Conservation (phyloP, 2,797 vertebrate genomes). For the Menidia menidia region DNA sequence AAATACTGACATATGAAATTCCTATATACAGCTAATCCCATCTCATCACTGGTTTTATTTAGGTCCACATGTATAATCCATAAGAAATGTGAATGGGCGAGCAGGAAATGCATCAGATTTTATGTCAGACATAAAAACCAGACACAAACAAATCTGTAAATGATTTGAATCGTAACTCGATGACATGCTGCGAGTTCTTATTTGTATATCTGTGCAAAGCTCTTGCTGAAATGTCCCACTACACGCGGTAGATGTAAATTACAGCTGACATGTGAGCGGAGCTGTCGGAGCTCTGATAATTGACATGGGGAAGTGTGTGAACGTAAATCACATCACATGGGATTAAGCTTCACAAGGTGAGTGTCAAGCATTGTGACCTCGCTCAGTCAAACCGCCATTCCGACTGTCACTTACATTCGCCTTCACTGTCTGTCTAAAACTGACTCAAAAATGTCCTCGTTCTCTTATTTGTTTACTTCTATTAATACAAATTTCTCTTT, state of each 20-base stretch:
- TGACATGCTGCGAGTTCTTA: neutral
- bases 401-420: constrained; percentile 38
- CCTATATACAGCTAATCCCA: too few species aligned
- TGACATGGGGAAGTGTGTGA: constrained; percentile 41
- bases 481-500: constrained; percentile 14
- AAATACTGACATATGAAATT: too few species aligned
- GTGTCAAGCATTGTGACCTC: constrained; percentile 15
- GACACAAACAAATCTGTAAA: neutral
- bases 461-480: constrained; percentile 15
- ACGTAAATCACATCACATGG: constrained; percentile 50
- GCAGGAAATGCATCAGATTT: neutral
- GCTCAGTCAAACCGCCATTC: constrained; percentile 30
- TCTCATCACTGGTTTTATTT: neutral
- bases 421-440: constrained; percentile 14
- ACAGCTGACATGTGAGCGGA: constrained; percentile 16
- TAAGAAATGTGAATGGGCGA: neutral
- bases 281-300: constrained; percentile 36
- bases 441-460: constrained; percentile 5
- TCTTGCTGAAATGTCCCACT: neutral
- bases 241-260: constrained; percentile 35
- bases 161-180: neutral
- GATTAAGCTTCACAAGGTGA: constrained; percentile 39
- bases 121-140: neutral
- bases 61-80: neutral
- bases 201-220: neutral